Percentiles rank a stretch among this genome's conserved stretches.
phyloP scores from a whole-genome alignment of 2,888 invertebrate genomes.

The Deladenus siricidicola region DNA sequence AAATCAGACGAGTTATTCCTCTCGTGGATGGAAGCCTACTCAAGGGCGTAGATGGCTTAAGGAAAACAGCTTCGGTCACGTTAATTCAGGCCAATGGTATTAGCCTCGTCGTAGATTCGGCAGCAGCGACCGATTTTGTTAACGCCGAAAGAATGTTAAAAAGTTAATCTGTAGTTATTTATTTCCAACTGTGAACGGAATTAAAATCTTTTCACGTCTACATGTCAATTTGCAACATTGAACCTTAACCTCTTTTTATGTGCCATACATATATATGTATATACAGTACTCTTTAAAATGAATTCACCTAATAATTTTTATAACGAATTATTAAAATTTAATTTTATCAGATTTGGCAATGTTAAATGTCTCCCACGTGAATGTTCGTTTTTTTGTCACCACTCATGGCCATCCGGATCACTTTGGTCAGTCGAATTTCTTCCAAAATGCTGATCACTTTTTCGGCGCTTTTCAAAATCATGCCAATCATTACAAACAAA shows the following conservation, averaged over 20 bases:
- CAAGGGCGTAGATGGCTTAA: too few relatives aligned
- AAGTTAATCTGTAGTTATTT: constrained; percentile 21
- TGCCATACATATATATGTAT: too few relatives aligned
- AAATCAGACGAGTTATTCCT: too few relatives aligned
- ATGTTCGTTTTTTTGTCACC: constrained; percentile 41
- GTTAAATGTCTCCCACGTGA: constrained; percentile 32
- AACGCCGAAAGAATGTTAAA: constrained; percentile 41
- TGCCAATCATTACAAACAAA: constrained; percentile 36
- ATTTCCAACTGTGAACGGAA: too few relatives aligned
- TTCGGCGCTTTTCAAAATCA: constrained; percentile 47
- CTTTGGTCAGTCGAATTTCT: constrained; percentile 41
- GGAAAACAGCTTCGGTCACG: constrained; percentile 38
- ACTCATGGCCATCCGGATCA: constrained; percentile 50
- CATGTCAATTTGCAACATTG: too few relatives aligned
- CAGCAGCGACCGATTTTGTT: constrained; percentile 41
- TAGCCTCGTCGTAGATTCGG: constrained; percentile 44
- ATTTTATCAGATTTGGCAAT: constrained; percentile 24
- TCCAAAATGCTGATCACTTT: constrained; percentile 47
- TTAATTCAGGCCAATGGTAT: constrained; percentile 43
- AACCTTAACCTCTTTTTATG: too few relatives aligned
- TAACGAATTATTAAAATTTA: not conserved
- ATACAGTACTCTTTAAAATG: too few relatives aligned
- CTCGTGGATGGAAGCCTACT: too few relatives aligned
- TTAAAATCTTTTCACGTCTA: too few relatives aligned
- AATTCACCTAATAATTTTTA: not conserved